Percentiles rank a stretch among this genome's conserved stretches.
Evolutionary conservation across 1,140 invertebrate genomes (phyloP).

Genomic region (Phocides pigmalion): DNA sequence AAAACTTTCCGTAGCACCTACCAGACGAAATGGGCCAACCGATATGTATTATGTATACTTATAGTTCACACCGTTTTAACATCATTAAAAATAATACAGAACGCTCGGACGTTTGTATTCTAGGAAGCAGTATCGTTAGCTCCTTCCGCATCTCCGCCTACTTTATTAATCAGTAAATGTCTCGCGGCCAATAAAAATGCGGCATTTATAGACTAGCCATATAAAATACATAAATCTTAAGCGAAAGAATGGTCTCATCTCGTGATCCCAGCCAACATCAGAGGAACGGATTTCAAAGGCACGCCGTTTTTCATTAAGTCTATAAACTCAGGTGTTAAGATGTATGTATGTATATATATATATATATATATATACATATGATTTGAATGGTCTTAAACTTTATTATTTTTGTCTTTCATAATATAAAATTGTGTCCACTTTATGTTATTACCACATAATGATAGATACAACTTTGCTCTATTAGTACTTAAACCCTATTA

Average conservation of each 20-base stretch:
- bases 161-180: conserved; percentile 82
- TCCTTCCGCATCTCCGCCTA: conserved; percentile 75
- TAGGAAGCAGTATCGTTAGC: conserved; percentile 66
- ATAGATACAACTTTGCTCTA: too few relatives aligned
- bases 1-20: conserved; percentile 16
- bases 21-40: conserved; percentile 21
- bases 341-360: too few relatives aligned
- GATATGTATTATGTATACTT: conserved; percentile 24
- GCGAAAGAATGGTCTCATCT: conserved; percentile 68
- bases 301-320: conserved; percentile 66
- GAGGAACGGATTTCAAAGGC: conserved; percentile 73
- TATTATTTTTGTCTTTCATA: too few relatives aligned
- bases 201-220: conserved; percentile 77
- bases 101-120: conserved; percentile 42
- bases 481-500: too few relatives aligned
- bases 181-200: conserved; percentile 75
- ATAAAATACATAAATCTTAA: conserved; percentile 76
- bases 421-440: too few relatives aligned
- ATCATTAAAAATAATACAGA: conserved; percentile 25
- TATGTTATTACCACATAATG: too few relatives aligned
- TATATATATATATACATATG: too few relatives aligned
- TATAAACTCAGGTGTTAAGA: conserved; percentile 69
- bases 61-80: conserved; percentile 20
- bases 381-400: neutral
- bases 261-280: conserved; percentile 70